Evolutionary conservation across 2,113 vertebrate species (phyloP), one percentile per base, ranked within the genome.

Genomic region (Lepidothrix coronata): DNA sequence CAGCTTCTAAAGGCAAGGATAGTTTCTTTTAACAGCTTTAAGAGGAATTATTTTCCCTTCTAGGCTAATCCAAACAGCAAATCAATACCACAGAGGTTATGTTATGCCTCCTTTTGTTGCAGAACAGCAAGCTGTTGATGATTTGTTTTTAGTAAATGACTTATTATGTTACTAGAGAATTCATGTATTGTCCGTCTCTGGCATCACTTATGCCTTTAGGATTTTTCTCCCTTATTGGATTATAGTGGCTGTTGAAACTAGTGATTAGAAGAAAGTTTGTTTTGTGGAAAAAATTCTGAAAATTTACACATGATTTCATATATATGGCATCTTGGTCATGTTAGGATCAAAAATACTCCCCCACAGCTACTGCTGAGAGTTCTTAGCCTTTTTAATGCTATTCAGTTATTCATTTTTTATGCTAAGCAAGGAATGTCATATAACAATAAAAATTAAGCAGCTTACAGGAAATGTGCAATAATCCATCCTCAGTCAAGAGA

Each of bases 291-390:
- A 83, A 93, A 78, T 30, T 57, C 72, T 21, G 18, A 54, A 67
- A 41, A 46, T 78, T 57, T 91, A 93, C 21, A 72, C 41, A 85
- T 96, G 19, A 95, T 83, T 93, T 95, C 73, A 92, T 91, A 41
- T 15, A 37, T 28, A 59, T 74, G 78, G 87, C 66, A 91, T 93
- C 87, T 96, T 85, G 65, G 77, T 76, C 77, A 68, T 51, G 51
- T 55, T 48, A 82, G 86, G 66, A 79, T 59, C 1, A 30, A 87
- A 93, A 95, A 79, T 30, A 55, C 57, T 85, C 48, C 71, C 84
- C 71, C 85, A n/a, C 33, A 71, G 67, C 55, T 85, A 51, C 62
- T 2, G 3, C 44, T 55, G 71, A 93, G 46, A 35, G 20, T 58
- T 80, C 65, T 91, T 25, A 66, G 57, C 43, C 81, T 87, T 91